A percentile compares a stretch with the other conserved stretches of the same genome.
These are phyloP conservation scores for Pocillopora grandis DNA, from an alignment of 92 coral and sea anemone genomes.

Conservation along the genomic window DNA sequence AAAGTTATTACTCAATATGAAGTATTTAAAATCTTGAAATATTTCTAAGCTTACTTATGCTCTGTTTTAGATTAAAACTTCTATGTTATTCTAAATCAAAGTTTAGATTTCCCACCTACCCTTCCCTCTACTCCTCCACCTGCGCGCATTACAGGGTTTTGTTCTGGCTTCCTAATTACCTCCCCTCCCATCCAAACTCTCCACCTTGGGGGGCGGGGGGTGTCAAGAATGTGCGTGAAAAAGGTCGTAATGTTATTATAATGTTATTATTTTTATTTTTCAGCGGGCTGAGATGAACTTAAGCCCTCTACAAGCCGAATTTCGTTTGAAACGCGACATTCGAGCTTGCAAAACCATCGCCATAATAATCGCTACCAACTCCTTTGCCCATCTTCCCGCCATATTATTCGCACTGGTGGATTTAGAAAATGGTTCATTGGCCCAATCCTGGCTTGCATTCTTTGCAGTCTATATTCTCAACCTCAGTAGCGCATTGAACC, in stretches of 20 bases:
- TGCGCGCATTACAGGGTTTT: no score
- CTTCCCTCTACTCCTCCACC: no score
- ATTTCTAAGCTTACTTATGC: no score
- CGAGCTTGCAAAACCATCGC: constrained; percentile 4
- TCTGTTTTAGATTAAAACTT: no score
- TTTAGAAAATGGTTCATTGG: neutral
- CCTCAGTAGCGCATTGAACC: constrained; percentile 34
- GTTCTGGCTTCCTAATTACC: no score
- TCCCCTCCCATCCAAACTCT: no score
- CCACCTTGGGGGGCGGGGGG: neutral
- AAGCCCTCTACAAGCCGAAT: neutral
- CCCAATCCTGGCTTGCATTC: neutral
- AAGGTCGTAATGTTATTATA: neutral
- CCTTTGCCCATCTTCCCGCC: neutral
- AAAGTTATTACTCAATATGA: no score
- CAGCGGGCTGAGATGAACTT: constrained; percentile 4
- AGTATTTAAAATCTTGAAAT: no score
- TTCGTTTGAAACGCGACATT: neutral
- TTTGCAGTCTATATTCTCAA: neutral
- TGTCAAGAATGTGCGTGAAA: no score
- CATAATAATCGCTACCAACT: neutral
- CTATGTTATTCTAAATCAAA: no score
- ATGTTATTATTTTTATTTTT: neutral
- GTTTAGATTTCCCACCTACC: no score
- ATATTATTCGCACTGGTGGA: neutral